Evolutionary conservation across 2,888 invertebrate species (phyloP), one percentile per base, ranked within the genome.

Genomic region (Drepana falcataria): DNA sequence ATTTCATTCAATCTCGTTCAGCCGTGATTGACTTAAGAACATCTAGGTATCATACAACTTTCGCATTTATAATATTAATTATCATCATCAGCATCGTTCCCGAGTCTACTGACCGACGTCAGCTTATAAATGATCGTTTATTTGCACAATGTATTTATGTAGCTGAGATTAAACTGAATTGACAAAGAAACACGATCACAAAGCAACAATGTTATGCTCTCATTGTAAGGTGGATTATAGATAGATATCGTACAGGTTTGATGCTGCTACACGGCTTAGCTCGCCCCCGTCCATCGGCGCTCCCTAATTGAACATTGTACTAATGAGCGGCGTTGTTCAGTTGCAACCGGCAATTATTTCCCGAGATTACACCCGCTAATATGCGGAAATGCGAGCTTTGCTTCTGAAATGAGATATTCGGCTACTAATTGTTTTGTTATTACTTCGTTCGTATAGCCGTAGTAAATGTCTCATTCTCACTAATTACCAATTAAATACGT

Each of bases 301-400:
- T 77, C 82, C 80, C 84, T 88, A 88, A 89, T 88, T 89, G 89
- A 87, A 86, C 87, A 82, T 79, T 85, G 89, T 85, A 85, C 87
- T 89, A 90, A 90, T 89, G 90, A 90, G 88, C 79, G 77, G 71
- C 83, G 85, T 83, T 86, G 87, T 87, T 87, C 82, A 75, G 81
- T 75, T 88, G 84, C 87, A 87, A 80, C 79, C 81, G 77, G 79
- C 85, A 85, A 86, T 89, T 86, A 86, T 82, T 78, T 82, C 75
- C 75, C 75, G 77, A 82, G 86, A 86, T 87, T 85, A 81, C 75
- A 77, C 73, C 68, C 77, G 79, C 77, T 83, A 83, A 83, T 79
- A 79, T 77, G 75, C 69, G 79, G 79, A 79, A 84, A 84, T 77
- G 71, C 71, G 75, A 82, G 76, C 77, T 74, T 70, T 77, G 71